phyloP scores from a whole-genome alignment of 1,140 invertebrate species.

The Lepidostoma basale region DNA sequence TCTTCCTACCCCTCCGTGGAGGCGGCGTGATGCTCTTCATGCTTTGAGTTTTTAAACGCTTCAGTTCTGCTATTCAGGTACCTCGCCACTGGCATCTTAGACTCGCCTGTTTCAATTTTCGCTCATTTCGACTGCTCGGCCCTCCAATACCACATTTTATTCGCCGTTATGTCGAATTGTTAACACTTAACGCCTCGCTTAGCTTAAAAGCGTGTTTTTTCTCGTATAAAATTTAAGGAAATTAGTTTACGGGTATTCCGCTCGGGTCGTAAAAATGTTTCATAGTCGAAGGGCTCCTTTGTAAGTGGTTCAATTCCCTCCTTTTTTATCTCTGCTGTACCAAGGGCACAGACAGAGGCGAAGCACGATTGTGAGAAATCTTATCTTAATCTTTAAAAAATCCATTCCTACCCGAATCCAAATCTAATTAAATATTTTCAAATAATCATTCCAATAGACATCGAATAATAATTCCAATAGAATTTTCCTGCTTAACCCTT shows the following conservation, averaged over 20 bases:
- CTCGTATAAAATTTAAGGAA: conserved; percentile 12
- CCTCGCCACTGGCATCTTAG: background rate
- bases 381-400: too few relatives aligned
- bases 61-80: too few relatives aligned
- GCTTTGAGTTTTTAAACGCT: too few relatives aligned
- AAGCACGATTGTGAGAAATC: too few relatives aligned
- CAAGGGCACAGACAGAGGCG: too few relatives aligned
- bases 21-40: too few relatives aligned
- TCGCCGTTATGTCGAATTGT: conserved; percentile 4
- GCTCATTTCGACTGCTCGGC: conserved; percentile 6
- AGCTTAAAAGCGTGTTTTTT: background rate
- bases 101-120: background rate
- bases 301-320: background rate
- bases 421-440: too few relatives aligned
- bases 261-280: conserved; percentile 3
- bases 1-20: too few relatives aligned
- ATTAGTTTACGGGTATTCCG: conserved; percentile 13
- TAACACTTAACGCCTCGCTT: conserved; percentile 4
- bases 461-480: too few relatives aligned
- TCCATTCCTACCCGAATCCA: too few relatives aligned
- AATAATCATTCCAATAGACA: too few relatives aligned
- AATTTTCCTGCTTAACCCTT: too few relatives aligned
- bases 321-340: background rate
- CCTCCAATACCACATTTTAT: conserved; percentile 2
- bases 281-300: background rate